phyloP scores from a whole-genome alignment of 2,888 invertebrate genomes.

The Sphaeridia pumilis region DNA sequence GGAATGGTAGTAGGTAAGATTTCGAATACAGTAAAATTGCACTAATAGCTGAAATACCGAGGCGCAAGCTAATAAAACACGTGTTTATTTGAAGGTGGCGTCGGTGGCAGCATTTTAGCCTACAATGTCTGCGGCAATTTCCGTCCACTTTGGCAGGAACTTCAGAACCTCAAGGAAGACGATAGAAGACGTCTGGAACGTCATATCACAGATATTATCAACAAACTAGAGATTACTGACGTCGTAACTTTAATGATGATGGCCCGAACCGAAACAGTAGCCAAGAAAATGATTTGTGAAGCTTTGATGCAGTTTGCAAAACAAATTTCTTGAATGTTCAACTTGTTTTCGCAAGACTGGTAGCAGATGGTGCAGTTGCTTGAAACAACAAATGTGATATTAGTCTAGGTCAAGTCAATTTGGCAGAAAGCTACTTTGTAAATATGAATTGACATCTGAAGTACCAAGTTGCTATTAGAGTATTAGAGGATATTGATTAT shows the following conservation, averaged over 20 bases:
- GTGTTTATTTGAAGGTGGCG: constrained; percentile 16
- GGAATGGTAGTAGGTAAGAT: constrained; percentile 27
- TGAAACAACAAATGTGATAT: too few species aligned
- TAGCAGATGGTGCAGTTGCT: too few species aligned
- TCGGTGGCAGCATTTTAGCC: constrained; percentile 22
- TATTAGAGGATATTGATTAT: too few species aligned
- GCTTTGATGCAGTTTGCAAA: constrained; percentile 15
- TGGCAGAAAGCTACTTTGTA: too few species aligned
- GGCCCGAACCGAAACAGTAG: constrained; percentile 12
- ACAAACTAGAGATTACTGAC: constrained; percentile 25
- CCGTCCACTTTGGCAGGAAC: constrained; percentile 21
- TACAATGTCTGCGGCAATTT: constrained; percentile 17
- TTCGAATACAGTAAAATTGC: too few species aligned
- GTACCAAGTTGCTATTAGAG: too few species aligned
- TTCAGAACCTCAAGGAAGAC: constrained; percentile 19
- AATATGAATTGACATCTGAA: too few species aligned
- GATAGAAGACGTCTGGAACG: constrained; percentile 19
- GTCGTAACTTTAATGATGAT: constrained; percentile 24
- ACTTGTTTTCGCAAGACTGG: too few species aligned
- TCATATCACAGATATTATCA: constrained; percentile 23
- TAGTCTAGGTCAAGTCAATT: too few species aligned
- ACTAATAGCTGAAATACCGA: background rate
- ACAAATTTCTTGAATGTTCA: too few species aligned
- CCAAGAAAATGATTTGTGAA: constrained; percentile 14
- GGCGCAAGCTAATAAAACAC: background rate